Evolutionary conservation across 37 sponge, comb jelly and placozoan genomes (phyloP), one percentile per base, ranked within the genome.

Genomic region (Diacarnus erythraeanus): DNA sequence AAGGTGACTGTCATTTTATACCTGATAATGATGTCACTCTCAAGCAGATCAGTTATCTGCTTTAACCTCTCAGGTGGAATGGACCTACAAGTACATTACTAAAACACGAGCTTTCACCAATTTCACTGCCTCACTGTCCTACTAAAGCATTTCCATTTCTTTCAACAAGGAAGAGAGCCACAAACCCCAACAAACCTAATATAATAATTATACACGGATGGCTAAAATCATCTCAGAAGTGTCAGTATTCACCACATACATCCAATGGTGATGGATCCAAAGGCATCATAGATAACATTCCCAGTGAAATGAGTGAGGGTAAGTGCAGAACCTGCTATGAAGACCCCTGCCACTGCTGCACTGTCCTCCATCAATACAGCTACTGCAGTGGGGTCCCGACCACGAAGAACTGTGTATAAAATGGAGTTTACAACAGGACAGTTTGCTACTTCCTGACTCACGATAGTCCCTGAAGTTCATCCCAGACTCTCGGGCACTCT

Each of bases 321-420:
- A 33, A 98, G 84, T 43, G 92, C 78, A 29, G 83, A 40, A 6
- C 89, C 87, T 1, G 97, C 97, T 23, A 96, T 33, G 15, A 92
- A 54, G 4, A 98, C 94, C 0, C 99, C 99, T 20, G 76, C 63
- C 60, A 94, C 86, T 26, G 99, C 97, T n/a, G 93, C 97, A 80
- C 97, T 94, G 83, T 98, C 99, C 77, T 98, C 99, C 80, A 96
- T 63, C 67, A 98, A 83, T 15, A 98, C 99, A 39, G 99, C 94
- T 58, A 98, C 97, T 34, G 97, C 92, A 76, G 91, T 80, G 8
- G 99, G 99, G 72, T 98, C 99, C 38, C 94, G 63, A 0, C 99
- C 99, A 65, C 89, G 64, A 33, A 91, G 42, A 29, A 98, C 97
- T 97, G 74, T 21, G 67, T 20, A 64, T 20, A 8, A 25, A 8